Evolutionary conservation across 2,797 vertebrate genomes (phyloP).

Genomic region (Myripristis murdjan): DNA sequence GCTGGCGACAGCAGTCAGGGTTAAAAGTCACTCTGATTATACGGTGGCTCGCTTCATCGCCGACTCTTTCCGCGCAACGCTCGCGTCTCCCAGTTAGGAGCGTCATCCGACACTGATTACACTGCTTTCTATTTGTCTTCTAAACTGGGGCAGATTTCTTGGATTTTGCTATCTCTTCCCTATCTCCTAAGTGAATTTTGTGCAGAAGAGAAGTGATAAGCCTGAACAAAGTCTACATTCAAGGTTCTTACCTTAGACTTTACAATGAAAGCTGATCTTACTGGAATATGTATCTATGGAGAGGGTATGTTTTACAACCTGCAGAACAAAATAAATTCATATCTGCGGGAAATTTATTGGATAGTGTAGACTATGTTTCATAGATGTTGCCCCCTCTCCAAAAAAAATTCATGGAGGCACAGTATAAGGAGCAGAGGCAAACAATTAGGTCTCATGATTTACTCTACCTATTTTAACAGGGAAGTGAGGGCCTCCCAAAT

Average conservation of each 20-base stretch:
- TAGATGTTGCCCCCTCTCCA: neutral
- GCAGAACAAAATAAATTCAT: neutral
- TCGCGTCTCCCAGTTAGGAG: conserved; percentile 42
- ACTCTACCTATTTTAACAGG: conserved; percentile 74
- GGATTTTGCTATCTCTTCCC: conserved; percentile 43
- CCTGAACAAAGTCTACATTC: conserved; percentile 73
- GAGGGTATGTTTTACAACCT: conserved; percentile 11
- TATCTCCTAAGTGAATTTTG: conserved; percentile 50
- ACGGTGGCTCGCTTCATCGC: conserved; percentile 43
- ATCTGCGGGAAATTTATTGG: neutral
- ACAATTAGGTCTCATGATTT: conserved; percentile 83
- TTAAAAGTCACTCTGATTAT: conserved; percentile 67
- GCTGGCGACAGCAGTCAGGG: conserved; percentile 62
- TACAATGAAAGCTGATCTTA: too few relatives aligned
- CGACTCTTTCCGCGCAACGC: conserved; percentile 31
- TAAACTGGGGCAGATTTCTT: conserved; percentile 37
- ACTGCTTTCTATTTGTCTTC: conserved; percentile 31
- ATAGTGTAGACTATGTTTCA: conserved; percentile 24
- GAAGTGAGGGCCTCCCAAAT: conserved; percentile 70
- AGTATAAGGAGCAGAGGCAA: conserved; percentile 66
- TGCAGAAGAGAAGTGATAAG: conserved; percentile 64
- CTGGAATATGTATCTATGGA: conserved; percentile 24
- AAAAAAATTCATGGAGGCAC: conserved; percentile 30
- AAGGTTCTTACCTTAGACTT: conserved; percentile 52
- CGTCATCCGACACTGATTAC: conserved; percentile 54